Base-by-base conservation (phyloP, 2,888 invertebrate species). In the Malacosoma neustria region DNA sequence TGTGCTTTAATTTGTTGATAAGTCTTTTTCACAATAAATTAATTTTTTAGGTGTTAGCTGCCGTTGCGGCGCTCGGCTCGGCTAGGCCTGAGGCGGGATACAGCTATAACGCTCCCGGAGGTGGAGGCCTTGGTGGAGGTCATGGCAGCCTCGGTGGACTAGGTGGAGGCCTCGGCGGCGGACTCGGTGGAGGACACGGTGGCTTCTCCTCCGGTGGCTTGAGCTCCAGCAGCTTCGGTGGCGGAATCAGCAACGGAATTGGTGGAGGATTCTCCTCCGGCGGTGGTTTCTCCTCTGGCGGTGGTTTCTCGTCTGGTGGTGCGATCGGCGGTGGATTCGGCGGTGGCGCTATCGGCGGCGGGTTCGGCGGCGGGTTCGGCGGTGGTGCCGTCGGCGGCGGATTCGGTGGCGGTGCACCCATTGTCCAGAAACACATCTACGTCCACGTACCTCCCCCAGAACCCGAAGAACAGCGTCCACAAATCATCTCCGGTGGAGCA, bases 401-500 rank as follows among this genome's bases (percentile, higher is more conserved):
- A 43, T 73, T 82, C 42, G 77, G 76, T 61, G 79, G 80, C 35
- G 81, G 85, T 43, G 74, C 68, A 36, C 66, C 92, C 56, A 89
- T 92, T 38, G 89, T 93, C 57, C 92, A 92, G 73, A 93, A 92
- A 63, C 93, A 92, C 89, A 92, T 92, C 85, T 93, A 93, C 89
- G 93, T 93, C 36, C 93, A 93, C 69, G 93, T 93, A 33, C 93
- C 93, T 36, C 93, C 93, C 70, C 92, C 92, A 89, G 93, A 93
- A 76, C 92, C 91, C 30, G 90, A 91, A 80, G 89, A 89, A 70
- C 88, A 89, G 61, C 90, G 91, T 51, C 87, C 88, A 46, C 88
- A 91, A 63, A 89, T 91, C 39, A 88, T 91, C 61, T 82, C 84
- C 38, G 87, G 89, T 7, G 89, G 90, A 32, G 89, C 90, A 40